Base-by-base conservation (phyloP, 2,113 vertebrate genomes). In the Potamarius usumacintae region DNA sequence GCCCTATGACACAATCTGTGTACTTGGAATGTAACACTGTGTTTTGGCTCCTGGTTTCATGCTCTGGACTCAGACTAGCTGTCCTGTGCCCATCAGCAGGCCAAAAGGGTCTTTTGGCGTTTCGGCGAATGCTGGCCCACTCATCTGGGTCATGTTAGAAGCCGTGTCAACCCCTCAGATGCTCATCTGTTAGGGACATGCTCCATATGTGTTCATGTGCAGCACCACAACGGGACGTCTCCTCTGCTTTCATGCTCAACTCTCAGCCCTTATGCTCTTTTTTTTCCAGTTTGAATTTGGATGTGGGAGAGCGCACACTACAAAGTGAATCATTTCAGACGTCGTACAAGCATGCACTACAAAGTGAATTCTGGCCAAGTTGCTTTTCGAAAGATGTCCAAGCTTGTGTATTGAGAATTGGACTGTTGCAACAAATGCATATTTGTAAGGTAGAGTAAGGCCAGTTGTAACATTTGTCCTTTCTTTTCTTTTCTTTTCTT, bases 71-170 rank as follows among this genome's bases (percentile, higher is more conserved):
- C 63, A 7, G 63, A 72, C 83, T 91, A 92, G 91, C 92, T 91
- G 85, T 87, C 65, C 84, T 82, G 48, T 85, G 87, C 83, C 81
- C 85, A 79, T 88, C 79, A 85, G 10, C 52, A 76, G 76, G 50
- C 85, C 85, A 80, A 82, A 76, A 86, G 74, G 77, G 81, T 65
- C 48, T 85, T 71, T 72, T 87, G 83, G 89, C 72, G 57, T 69
- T 85, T 82, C 15, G 8, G 55, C 52, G 87, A 65, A 65, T 81
- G 78, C 87, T 88, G 85, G 89, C 86, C 81, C 52, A 67, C 83
- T 90, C 85, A 90, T 90, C 72, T 89, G 87, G 89, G 89, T 90
- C 89, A 89, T 90, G 89, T 89, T 84, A 90, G 89, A 90, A 90
- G 85, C 77, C 34, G 82, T 90, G 85, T 90, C 89, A 90, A 89